phyloP scores from a whole-genome alignment of 2,888 invertebrate species.

The Nasonia oneida region DNA sequence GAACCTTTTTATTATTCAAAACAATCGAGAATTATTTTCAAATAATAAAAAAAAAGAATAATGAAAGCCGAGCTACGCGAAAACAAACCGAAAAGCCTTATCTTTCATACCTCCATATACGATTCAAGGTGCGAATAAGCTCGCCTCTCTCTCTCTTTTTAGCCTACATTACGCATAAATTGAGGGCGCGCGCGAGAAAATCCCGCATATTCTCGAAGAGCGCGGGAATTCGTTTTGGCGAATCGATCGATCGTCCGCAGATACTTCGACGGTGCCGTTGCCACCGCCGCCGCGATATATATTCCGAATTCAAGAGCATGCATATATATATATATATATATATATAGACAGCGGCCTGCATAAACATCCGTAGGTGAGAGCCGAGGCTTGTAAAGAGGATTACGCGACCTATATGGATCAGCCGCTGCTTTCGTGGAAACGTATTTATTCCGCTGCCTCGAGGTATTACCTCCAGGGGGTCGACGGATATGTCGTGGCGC shows the following conservation, averaged over 20 bases:
- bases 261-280: background rate
- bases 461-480: background rate
- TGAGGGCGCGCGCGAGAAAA: background rate
- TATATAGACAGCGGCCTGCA: conserved; percentile 22
- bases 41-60: too few species aligned
- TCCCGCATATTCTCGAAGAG: background rate
- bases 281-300: background rate
- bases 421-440: background rate
- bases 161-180: background rate
- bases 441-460: conserved; percentile 21
- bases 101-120: too few species aligned
- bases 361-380: conserved; percentile 34
- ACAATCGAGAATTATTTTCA: too few species aligned
- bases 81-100: too few species aligned
- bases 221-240: background rate
- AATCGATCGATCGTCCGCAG: background rate
- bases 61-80: too few species aligned
- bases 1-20: too few species aligned
- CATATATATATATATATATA: background rate
- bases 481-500: background rate
- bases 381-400: conserved; percentile 7
- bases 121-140: background rate
- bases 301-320: conserved; percentile 30
- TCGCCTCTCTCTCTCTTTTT: background rate
- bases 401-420: background rate